Evolutionary conservation across 2,797 vertebrate species (phyloP).

Genomic region (Sparus aurata): DNA sequence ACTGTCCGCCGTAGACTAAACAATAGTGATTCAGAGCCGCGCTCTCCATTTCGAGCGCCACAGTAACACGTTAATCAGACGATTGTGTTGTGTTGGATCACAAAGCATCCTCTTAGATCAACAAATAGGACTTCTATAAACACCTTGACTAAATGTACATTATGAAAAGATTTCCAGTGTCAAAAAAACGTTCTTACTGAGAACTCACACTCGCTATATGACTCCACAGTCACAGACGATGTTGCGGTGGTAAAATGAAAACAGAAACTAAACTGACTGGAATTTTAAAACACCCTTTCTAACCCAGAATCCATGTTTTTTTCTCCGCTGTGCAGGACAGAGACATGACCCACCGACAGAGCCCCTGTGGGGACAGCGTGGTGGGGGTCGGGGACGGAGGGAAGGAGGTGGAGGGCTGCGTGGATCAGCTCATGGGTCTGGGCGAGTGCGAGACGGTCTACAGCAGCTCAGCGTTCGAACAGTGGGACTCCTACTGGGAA

Average conservation of each 20-base stretch:
- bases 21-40: conserved; percentile 30
- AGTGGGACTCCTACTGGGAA: conserved; percentile 99
- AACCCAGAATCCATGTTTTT: conserved; percentile 5
- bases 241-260: not conserved
- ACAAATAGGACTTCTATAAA: not conserved
- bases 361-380: conserved; percentile 90
- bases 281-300: not conserved
- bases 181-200: not conserved
- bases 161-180: not conserved
- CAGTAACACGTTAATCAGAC: conserved; percentile 27
- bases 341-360: conserved; percentile 96
- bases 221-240: not conserved
- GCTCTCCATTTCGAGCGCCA: conserved; percentile 16
- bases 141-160: not conserved
- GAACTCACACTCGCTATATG: not conserved
- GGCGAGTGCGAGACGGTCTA: conserved; percentile 92
- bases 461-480: conserved; percentile 94
- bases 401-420: conserved; percentile 91
- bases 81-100: not conserved
- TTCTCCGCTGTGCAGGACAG: conserved; percentile 87
- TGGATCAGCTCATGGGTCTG: conserved; percentile 92
- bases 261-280: not conserved
- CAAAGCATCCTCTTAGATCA: conserved; percentile 8
- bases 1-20: conserved; percentile 44
- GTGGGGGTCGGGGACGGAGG: conserved; percentile 82